Evolutionary conservation across 2,888 invertebrate species (phyloP), one percentile per base, ranked within the genome.

Genomic region (Epistrophe eligans): DNA sequence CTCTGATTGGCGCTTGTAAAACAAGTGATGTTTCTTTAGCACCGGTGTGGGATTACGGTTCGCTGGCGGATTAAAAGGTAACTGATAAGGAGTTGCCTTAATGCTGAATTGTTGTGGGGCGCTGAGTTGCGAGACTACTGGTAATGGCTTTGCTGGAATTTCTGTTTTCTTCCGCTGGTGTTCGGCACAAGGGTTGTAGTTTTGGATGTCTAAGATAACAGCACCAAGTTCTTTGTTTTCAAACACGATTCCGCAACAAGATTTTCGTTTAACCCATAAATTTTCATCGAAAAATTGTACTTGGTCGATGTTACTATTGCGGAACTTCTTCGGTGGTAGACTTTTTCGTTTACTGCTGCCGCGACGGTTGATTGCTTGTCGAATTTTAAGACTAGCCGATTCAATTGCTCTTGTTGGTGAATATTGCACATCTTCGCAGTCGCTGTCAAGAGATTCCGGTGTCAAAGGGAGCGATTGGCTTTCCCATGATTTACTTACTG

Each of bases 21-120:
- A 93, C 79, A 93, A 90, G 89, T 92, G 93, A 90, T 93, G 93
- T 88, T 93, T 93, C 89, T 93, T 93, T 8, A 93, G 89, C 19
- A 91, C 91, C 72, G 91, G 91, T 62, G 91, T 90, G 17, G 90
- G 88, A 60, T 80, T 74, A 38, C 84, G 80, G 50, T 60, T 85
- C 72, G 72, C 73, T 57, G 80, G 80, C 43, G 77, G 72, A 73
- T 73, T 81, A 11, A 76, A 77, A 8, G 77, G 74, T 52, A 84
- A 57, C n/a, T 88, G 80, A 40, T 79, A 66, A 3, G 76, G 43
- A 50, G 50, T 64, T 35, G 43, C 60, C 76, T 52, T 66, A 40
- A 62, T 79, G 79, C 38, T 87, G 72, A 73, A 74, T 71, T 81
- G 77, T 19, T 81, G 85, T 40, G 71, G 79, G 24, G 13, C 55